A percentile compares a stretch with the other conserved stretches of the same genome.
phyloP scores from a whole-genome alignment of 2,888 invertebrate species.

The Lasioglossum morio region DNA sequence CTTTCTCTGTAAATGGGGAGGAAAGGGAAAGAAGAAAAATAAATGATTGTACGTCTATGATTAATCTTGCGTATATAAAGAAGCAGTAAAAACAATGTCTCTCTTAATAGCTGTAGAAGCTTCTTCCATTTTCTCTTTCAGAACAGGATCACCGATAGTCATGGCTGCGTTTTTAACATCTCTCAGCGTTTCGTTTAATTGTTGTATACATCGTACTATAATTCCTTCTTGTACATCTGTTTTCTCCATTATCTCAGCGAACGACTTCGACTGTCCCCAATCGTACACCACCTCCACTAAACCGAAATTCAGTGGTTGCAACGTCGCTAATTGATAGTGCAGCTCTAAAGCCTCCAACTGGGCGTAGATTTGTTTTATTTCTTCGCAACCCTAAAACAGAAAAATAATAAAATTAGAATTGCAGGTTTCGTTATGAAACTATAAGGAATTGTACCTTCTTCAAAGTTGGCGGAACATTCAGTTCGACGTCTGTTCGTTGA shows the following conservation, averaged over 20 bases:
- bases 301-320: slow-evolving; percentile 93
- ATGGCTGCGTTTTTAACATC: slow-evolving; percentile 97
- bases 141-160: slow-evolving; percentile 95
- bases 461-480: slow-evolving; percentile 51
- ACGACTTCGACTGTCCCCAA: slow-evolving; percentile 97
- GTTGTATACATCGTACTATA: slow-evolving; percentile 98
- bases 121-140: slow-evolving; percentile 97
- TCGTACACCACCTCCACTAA: slow-evolving; percentile 97
- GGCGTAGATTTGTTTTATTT: slow-evolving; percentile 89
- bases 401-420: slow-evolving; percentile 33
- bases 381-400: slow-evolving; percentile 88
- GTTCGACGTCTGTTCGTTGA: slow-evolving; percentile 86
- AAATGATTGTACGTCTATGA: not conserved
- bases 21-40: not conserved
- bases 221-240: slow-evolving; percentile 99
- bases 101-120: slow-evolving; percentile 96
- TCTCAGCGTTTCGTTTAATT: slow-evolving; percentile 95
- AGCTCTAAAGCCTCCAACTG: slow-evolving; percentile 89
- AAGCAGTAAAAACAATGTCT: slow-evolving; percentile 99
- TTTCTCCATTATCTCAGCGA: slow-evolving; percentile 94
- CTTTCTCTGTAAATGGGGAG: not conserved
- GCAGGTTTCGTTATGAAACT: not conserved
- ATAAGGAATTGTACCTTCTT: slow-evolving; percentile 43
- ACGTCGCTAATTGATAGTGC: slow-evolving; percentile 85
- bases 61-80: slow-evolving; percentile 91